Evolutionary conservation across 1,140 invertebrate species (phyloP), one percentile per base, ranked within the genome.

Genomic region (Magallana gigas): DNA sequence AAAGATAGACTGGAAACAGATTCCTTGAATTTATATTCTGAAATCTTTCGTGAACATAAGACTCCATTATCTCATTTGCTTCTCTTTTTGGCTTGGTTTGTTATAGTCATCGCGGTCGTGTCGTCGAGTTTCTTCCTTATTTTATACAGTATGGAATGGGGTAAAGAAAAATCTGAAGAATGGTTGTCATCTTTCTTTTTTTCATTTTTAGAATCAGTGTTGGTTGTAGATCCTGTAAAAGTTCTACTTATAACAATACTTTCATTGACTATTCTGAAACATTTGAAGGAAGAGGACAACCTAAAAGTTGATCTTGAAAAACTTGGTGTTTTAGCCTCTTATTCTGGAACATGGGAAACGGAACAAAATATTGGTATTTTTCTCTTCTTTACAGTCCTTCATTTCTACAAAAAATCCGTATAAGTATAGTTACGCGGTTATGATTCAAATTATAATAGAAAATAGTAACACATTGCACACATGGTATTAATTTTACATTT

Each of bases 61-160:
- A 87, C 29, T 36, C 88, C 57, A 57, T 86, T 92, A 48, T 92
- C 93, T 7, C 59, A 89, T 14, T 91, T 86, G 68, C 87, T 76
- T 14, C 12, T 89, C 23, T 91, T 92, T 87, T 82, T 94, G 18
- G 90, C 90, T 8, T 93, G 92, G 92, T 12, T 90, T 0, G 57
- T 92, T 2, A 87, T 92, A 1, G 85, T 86, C 36, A 11, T 89
- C 11, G 86, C 85, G 64, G 84, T 92, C 8, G 1, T 89, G 0
- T 48, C 84, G 1, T 91, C 91, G 9, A 88, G 87, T n/a, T 91
- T 93, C 83, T 93, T 93, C 84, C 85, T 92, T n/a, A 68, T 94
- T 18, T 84, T 93, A 12, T 93, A 91, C 89, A 91, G 90, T 82
- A 90, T 93, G 91, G 83, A 94, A 76, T 94, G 92, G 92, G 93